Base-by-base conservation (phyloP, 1,140 invertebrate species). In the Papilio aristodemus region DNA sequence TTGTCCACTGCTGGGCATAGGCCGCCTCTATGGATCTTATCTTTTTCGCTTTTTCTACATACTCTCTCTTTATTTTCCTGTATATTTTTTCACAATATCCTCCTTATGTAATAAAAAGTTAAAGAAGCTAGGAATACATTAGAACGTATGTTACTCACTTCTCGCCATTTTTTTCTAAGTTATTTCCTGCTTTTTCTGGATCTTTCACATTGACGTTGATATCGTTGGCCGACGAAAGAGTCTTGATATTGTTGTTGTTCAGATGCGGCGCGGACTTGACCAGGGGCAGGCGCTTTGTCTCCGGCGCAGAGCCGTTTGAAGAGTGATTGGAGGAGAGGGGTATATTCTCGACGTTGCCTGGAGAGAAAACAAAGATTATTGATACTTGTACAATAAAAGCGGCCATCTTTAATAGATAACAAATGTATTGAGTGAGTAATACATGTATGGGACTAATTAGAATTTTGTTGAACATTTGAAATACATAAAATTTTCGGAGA, bases 231-330 rank as follows among this genome's bases (percentile, higher is more conserved):
- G 39, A 32, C 6, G 27, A 72, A 5, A 46, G 7, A 46, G 62
- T 59, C 63, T 25, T 75, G 1, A 78, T 58, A 11, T 73, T 38
- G 25, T 89, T 86, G 63, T 88, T 87, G 75, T 90, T 86, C 0
- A 90, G 76, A 71, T 87, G 87, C 0, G 87, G 87, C 0, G 87
- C 87, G 0, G 87, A 90, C 39, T 82, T 87, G 2, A 90, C 87
- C 0, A 79, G 62, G 0, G 87, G 87, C 8, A 90, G 75, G 0
- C 87, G 72, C 37, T 85, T 86, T 8, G 76, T 70, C 37, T 81
- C 72, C 10, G 80, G 76, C 2, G 73, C 74, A 0, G 76, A 74
- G 7, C 78, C 72, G 25, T 81, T 83, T 7, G 62, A 64, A 13
- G 62, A 43, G 4, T 77, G 43, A 0, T 75, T 77, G 1, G 64